These are phyloP conservation scores for Lepisosteus oculatus DNA, from an alignment of 2,113 vertebrate species.

Conservation along the genomic window DNA sequence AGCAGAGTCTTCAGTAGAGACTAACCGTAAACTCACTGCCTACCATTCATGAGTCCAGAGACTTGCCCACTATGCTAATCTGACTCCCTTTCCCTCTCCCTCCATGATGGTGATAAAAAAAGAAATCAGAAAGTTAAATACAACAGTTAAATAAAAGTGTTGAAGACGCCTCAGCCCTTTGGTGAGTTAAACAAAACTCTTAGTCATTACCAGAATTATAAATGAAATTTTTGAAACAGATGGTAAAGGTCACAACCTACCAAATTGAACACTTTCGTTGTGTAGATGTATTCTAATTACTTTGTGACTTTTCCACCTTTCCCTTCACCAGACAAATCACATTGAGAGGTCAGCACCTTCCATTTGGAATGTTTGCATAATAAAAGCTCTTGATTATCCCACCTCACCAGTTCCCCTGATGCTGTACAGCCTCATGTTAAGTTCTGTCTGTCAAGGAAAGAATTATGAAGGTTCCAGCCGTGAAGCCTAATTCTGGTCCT, in stretches of 20 bases:
- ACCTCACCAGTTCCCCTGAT: neutral
- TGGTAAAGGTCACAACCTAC: neutral
- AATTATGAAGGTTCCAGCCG: neutral
- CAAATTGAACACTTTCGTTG: neutral
- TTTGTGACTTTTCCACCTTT: neutral
- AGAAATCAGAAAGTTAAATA: too few relatives aligned
- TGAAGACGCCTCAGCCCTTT: too few relatives aligned
- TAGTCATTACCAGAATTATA: neutral
- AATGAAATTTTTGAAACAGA: slow-evolving; percentile 8
- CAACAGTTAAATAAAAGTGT: too few relatives aligned
- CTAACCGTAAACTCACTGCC: too few relatives aligned
- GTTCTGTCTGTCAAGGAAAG: slow-evolving; percentile 14
- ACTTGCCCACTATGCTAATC: too few relatives aligned
- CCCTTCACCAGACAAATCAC: neutral
- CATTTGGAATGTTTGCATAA: slow-evolving; percentile 3
- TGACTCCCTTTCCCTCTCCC: too few relatives aligned
- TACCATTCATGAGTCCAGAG: too few relatives aligned
- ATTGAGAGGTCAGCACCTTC: neutral
- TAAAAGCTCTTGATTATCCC: slow-evolving; percentile 15
- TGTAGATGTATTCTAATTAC: slow-evolving; percentile 5
- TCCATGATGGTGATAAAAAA: too few relatives aligned
- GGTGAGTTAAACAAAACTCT: neutral
- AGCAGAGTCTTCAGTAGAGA: too few relatives aligned
- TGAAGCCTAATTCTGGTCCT: neutral
- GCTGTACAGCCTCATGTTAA: neutral